Percentiles rank a stretch among this genome's conserved stretches.
phyloP scores from a whole-genome alignment of 2,888 invertebrate species.

The Plagiodera versicolora region DNA sequence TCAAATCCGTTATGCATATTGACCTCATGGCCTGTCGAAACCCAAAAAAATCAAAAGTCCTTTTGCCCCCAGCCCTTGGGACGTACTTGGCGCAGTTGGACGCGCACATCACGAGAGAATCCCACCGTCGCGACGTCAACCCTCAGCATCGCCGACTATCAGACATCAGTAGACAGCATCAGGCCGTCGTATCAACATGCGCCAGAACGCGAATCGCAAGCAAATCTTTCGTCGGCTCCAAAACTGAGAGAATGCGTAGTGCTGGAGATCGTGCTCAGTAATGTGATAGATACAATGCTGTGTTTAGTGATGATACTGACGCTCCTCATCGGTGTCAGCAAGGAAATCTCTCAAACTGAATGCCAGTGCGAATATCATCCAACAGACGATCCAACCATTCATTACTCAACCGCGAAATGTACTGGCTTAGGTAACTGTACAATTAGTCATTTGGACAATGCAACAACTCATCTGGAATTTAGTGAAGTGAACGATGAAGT shows the following conservation, averaged over 20 bases:
- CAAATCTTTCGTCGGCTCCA: conserved; percentile 13
- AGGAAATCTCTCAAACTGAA: conserved; percentile 45
- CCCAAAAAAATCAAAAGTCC: conserved; percentile 14
- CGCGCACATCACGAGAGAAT: conserved; percentile 36
- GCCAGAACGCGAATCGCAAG: conserved; percentile 14
- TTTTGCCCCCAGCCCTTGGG: conserved; percentile 4
- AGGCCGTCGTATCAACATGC: conserved; percentile 15
- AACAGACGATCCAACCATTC: conserved; percentile 26
- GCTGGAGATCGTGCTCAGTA: conserved; percentile 16
- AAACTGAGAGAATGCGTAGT: conserved; percentile 6
- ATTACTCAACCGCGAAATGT: conserved; percentile 34
- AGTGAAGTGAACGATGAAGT: conserved; percentile 27
- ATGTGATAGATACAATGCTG: conserved; percentile 45
- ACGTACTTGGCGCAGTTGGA: conserved; percentile 28
- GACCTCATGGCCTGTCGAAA: conserved; percentile 18
- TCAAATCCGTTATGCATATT: conserved; percentile 21
- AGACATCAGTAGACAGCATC: conserved; percentile 31
- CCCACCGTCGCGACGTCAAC: conserved; percentile 30
- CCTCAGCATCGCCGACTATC: conserved; percentile 20
- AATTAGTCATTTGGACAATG: conserved; percentile 31
- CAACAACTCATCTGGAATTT: conserved; percentile 35
- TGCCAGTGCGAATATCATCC: conserved; percentile 43
- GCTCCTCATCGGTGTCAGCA: conserved; percentile 43
- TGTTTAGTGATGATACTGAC: conserved; percentile 45
- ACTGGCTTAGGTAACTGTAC: conserved; percentile 25